Evolutionary conservation across 2,888 invertebrate genomes (phyloP).

Genomic region (Cheilosia soror): DNA sequence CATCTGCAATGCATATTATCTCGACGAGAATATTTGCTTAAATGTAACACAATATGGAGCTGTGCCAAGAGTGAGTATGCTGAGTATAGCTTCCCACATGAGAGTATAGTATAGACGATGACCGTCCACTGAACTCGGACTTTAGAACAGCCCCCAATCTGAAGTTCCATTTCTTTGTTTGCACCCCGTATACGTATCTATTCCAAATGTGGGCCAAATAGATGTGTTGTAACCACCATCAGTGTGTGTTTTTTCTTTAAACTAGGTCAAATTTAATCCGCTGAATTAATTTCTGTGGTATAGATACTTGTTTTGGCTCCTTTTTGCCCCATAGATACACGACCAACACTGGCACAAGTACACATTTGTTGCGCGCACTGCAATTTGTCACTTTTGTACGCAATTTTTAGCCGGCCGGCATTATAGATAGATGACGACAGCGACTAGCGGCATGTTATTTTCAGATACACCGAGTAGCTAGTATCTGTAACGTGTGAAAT

Average conservation of each 20-base stretch:
- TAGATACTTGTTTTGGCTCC: conserved; percentile 44
- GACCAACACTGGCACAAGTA: conserved; percentile 15
- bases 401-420: conserved; percentile 70
- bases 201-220: conserved; percentile 53
- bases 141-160: conserved; percentile 36
- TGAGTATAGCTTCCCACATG: conserved; percentile 22
- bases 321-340: conserved; percentile 31
- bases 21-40: not conserved
- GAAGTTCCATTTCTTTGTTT: conserved; percentile 38
- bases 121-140: conserved; percentile 34
- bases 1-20: conserved; percentile 57
- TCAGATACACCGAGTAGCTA: conserved; percentile 35
- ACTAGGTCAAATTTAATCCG: conserved; percentile 69
- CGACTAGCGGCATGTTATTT: conserved; percentile 53
- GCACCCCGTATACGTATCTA: conserved; percentile 5
- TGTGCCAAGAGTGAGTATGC: conserved; percentile 44
- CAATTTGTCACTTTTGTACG: conserved; percentile 58
- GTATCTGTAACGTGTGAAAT: conserved; percentile 71
- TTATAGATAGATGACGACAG: conserved; percentile 27
- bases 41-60: conserved; percentile 39
- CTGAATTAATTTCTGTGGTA: conserved; percentile 62
- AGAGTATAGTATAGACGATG: not conserved
- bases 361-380: conserved; percentile 34
- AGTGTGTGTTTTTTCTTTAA: conserved; percentile 28
- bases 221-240: conserved; percentile 62